Evolutionary conservation across 2,113 vertebrate genomes (phyloP), one percentile per base, ranked within the genome.

Genomic region (Pseudorhombus dupliciocellatus): DNA sequence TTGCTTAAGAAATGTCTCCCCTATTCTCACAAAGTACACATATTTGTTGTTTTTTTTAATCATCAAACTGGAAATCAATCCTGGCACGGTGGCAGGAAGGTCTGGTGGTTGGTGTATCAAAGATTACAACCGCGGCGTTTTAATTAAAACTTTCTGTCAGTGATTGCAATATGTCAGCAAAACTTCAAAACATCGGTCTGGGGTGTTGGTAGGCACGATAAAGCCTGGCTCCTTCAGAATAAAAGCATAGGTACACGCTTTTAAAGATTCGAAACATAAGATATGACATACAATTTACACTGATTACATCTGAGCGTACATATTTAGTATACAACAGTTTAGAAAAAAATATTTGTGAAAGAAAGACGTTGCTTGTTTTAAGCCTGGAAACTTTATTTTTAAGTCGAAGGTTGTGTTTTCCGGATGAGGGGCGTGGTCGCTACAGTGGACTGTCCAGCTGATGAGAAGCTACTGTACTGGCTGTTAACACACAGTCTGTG

Each of bases 381-480:
- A 34, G 11, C 9, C 31, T 10, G 10, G 31, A 9, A 11, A 37
- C 34, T 54, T 87, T 85, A 89, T 70, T 85, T 55, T 77, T 79
- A 87, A 80, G 28, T 18, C 11, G 2, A 1, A 2, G 0, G 4
- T 0, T 0, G 2, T 0, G 8, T 22, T 1, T 79, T 84, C 77
- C 81, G 87, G 57, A 48, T 5, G 5, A 22, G 55, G 60, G 73
- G 66, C 69, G 26, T 52, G 26, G 52, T 25, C 40, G 10, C 1
- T 16, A 8, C 18, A n/a, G 18, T 50, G 11, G n/a, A 9, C 20
- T 7, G 20, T 50, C 7, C 46, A 37, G 10, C 34, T 11, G 11
- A 10, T 37, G 34, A 37, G 34, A 37, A 37, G 34, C 11, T 37
- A 11, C 34, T 5, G 26, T 5, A 3, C 26, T 3, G 5, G 2